Evolutionary conservation across 2,888 invertebrate species (phyloP), one percentile per base, ranked within the genome.

Genomic region (Drosophila hawaiiensis): DNA sequence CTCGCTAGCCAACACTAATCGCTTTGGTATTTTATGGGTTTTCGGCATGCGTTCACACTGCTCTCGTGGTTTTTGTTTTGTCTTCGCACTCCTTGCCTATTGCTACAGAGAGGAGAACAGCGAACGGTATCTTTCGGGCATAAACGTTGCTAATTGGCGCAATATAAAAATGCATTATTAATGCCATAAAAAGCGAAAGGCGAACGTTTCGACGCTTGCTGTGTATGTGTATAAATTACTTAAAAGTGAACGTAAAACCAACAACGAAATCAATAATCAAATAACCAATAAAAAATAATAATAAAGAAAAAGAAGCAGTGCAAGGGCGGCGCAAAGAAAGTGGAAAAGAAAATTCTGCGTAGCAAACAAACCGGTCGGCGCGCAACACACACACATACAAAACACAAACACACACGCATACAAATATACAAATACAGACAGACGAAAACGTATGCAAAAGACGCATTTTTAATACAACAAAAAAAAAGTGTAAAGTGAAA

Each of bases 311-410:
- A 81, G 78, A 72, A 28, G 52, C 70, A 72, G 55, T 64, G 79
- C 75, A 79, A 71, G 76, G 82, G 80, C 82, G 76, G 68, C 65
- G 80, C 63, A 80, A 76, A 80, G 81, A 80, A 76, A 77, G 68
- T 71, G 61, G 72, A 80, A 83, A 83, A 83, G 84, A 90, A 81
- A 90, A 89, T 72, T 86, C 82, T 85, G 86, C 89, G 80, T 87
- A 89, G 77, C 88, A 90, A 84, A 84, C 76, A 90, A 86, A 86
- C 85, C 85, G 85, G 85, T 86, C 85, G 86, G 76, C 76, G 83
- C 76, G 73, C 70, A 74, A 83, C 81, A 90, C 79, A 83, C 69
- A 85, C 61, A 82, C 75, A 71, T 54, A 70, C 60, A 64, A 47
- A 74, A 80, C 78, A 88, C 76, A 89, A 69, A 86, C 63, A 82